Evolutionary conservation across 2,113 vertebrate species (phyloP), one percentile per base, ranked within the genome.

Genomic region (Gobio gobio): DNA sequence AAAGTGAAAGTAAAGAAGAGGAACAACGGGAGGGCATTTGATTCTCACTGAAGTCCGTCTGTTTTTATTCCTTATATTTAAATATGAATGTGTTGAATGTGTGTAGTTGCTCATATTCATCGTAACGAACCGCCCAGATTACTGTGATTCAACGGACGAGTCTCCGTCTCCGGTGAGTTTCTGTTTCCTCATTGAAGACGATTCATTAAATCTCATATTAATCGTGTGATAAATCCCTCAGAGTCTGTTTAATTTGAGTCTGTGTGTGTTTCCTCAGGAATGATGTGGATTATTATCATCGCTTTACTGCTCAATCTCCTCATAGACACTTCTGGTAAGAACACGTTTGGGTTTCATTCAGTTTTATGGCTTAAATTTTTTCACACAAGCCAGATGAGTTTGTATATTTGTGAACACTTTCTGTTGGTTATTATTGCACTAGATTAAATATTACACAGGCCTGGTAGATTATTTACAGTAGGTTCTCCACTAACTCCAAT

Each of bases 301-400:
- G 13, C 10, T 74, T 14, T 74, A 18, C 10, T 74, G 10, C 1
- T 49, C 10, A 74, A 36, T 36, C 64, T 26, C 1, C 20, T 61
- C 20, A 40, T 74, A 7, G 36, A 33, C 7, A 40, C 24, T 18
- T 51, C 84, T 3, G 84, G 84, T 81, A 81, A 81, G 84, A 85
- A 22, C 59, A 26, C 22, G 0, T 3, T 56, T 56, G 54, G 18
- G 8, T 61, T 24, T 61, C 1, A 24, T 59, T 59, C 3, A 59
- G 22, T 59, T 59, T 22, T 40, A 10, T 2, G 24, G 4, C 59
- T 26, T 61, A 4, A 12, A 24, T 61, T 5, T 61, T 61, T 61
- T 1, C 59, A 61, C n/a, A 61, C n/a, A 61, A 5, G 10, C 58
- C 10, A 12, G 10, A 26, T 26, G 4, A 63, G 13, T 12, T 63